Percentiles rank a stretch among this genome's conserved stretches.
phyloP scores from a whole-genome alignment of 2,888 invertebrate genomes.

The Agrotis exclamationis region DNA sequence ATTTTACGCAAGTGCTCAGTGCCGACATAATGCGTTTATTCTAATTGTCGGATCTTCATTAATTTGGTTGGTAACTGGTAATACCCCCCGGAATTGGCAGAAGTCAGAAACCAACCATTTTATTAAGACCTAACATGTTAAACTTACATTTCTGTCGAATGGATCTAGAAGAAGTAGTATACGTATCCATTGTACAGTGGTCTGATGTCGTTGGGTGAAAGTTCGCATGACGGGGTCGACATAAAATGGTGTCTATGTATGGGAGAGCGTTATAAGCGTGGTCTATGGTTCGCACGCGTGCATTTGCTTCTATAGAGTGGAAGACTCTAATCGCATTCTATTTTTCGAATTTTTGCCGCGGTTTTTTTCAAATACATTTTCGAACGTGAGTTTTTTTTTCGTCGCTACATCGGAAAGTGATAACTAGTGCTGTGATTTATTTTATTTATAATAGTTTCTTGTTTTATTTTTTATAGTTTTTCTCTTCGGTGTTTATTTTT shows the following conservation, averaged over 20 bases:
- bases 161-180: conserved; percentile 49
- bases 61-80: conserved; percentile 76
- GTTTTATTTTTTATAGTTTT: conserved; percentile 46
- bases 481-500: conserved; percentile 63
- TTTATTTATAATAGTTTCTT: conserved; percentile 56
- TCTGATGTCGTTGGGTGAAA: conserved; percentile 49
- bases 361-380: conserved; percentile 64
- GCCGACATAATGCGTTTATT: conserved; percentile 68
- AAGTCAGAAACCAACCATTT: conserved; percentile 21
- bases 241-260: conserved; percentile 57
- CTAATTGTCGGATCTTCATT: conserved; percentile 84
- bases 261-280: conserved; percentile 70
- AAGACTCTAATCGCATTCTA: conserved; percentile 69
- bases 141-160: conserved; percentile 10
- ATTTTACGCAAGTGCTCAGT: conserved; percentile 77
- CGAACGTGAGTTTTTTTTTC: conserved; percentile 69
- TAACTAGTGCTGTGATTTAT: conserved; percentile 68
- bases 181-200: conserved; percentile 37
- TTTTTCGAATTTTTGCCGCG: conserved; percentile 58
- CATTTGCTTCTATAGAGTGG: conserved; percentile 69
- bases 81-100: conserved; percentile 64
- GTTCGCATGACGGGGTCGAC: conserved; percentile 53
- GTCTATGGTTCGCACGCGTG: conserved; percentile 70
- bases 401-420: conserved; percentile 50
- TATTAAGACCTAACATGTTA: conserved; percentile 33